Conservation (phyloP, 2,113 vertebrate genomes). For the Hyla sarda region DNA sequence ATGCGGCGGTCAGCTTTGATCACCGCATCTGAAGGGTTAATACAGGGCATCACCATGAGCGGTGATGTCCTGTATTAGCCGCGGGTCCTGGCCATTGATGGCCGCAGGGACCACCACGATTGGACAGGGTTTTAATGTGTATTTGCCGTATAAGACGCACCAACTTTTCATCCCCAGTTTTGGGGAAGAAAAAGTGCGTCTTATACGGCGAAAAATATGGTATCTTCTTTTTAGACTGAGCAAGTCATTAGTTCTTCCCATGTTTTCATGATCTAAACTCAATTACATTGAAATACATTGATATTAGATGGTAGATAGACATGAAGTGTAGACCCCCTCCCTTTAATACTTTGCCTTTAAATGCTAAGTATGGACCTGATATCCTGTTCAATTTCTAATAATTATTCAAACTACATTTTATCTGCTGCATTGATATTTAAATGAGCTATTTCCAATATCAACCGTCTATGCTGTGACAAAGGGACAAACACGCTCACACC, state of each 20-base stretch:
- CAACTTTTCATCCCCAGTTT: too few relatives aligned
- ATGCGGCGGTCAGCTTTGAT: too few relatives aligned
- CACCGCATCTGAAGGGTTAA: too few relatives aligned
- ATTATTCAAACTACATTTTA: slow-evolving; percentile 44
- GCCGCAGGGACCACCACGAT: too few relatives aligned
- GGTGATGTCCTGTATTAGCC: too few relatives aligned
- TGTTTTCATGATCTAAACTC: not conserved
- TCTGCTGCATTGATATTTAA: slow-evolving; percentile 51
- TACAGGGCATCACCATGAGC: too few relatives aligned
- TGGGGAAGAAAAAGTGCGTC: too few relatives aligned
- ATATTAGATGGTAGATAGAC: not conserved
- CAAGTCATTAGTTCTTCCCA: not conserved
- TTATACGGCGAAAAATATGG: too few relatives aligned
- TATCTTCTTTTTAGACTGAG: not conserved
- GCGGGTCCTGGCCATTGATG: too few relatives aligned
- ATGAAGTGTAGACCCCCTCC: not conserved
- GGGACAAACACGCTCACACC: slow-evolving; percentile 44
- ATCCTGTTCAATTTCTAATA: slow-evolving; percentile 31
- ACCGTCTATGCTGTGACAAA: slow-evolving; percentile 23
- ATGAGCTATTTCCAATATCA: slow-evolving; percentile 47
- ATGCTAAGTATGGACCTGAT: slow-evolving; percentile 7
- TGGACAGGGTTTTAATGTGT: too few relatives aligned
- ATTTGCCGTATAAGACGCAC: too few relatives aligned
- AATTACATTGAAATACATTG: not conserved
- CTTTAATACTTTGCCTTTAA: not conserved